Base-by-base conservation (phyloP, 1,140 invertebrate species). In the Antheraea mylitta region DNA sequence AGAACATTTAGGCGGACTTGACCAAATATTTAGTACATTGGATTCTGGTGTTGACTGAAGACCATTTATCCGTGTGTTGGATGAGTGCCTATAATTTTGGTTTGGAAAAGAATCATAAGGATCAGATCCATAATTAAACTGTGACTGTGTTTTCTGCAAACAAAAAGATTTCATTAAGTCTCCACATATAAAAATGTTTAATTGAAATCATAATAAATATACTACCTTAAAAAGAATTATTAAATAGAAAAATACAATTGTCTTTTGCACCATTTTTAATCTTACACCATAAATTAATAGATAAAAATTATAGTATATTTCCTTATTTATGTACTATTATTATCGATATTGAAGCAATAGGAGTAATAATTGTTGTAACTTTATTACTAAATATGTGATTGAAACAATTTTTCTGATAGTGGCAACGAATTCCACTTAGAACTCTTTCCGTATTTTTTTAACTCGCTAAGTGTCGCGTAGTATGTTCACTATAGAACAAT, bases 1-100 rank as follows among this genome's bases (percentile, higher is more conserved):
- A 6, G 59, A 65, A 53, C 70, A 71, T 68, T 68, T 71, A 38
- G 70, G 70, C 0, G 37, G 19, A 16, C 48, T 71, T 3, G 37
- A 45, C 63, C 69, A 63, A 67, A 60, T 30, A 18, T 42, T 63
- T 37, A 37, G 22, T 67, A 66, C 9, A 13, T 42, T 45, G 48
- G 63, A 11, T 64, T 37, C n/a, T 7, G 9, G 16, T 16, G 16
- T 13, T 53, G 45, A 16, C 16, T 53, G 45, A 13, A 16, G 16
- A 16, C 45, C 11, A 8, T 18, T 53, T 4, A 3, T 38, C 38
- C 59, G 64, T 59, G 16, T 30, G 16, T 61, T 30, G 7, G 45
- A 13, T 53, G 16, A 1, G 13, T 22, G 19, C 16, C 8, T 22
- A 10, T 61, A 36, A 30, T 61, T 22, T 19, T 65, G 64, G 0